Base-by-base conservation (phyloP, 2,113 vertebrate species). In the Candoia aspera region DNA sequence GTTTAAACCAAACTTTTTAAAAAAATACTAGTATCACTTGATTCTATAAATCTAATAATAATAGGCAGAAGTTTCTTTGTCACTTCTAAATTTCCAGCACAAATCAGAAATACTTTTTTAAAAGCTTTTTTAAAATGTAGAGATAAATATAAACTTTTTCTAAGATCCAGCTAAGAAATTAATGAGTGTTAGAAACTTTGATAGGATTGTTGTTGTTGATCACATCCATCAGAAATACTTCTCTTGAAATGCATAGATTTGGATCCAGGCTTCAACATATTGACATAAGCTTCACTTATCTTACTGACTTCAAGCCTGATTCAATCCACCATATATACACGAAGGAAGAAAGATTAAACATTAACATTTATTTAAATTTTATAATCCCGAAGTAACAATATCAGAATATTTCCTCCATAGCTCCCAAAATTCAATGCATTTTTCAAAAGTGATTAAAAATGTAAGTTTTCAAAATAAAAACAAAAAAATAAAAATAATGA, bases 401-500 rank as follows among this genome's bases (percentile, higher is more conserved):
- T 23, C 17, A 33, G 37, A n/a, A 29, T n/a, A 79, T 73, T 68
- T 53, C 11, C 8, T 46, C 24, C 88, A 53, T 8, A 62, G 5
- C 59, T 3, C 26, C 87, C 60, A 68, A 89, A 64, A n/a, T 10
- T 68, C 24, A 53, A 68, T 89, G 6, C 13, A 89, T 89, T 42
- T 64, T 64, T 88, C 8, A n/a, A n/a, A 89, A 64, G 21, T 21
- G 37, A 2, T 15, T 60, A 89, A 2, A 55, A 17, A 68, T 89
- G 87, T 26, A 64, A 13, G 10, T 3, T 64, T n/a, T 68, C 92
- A 42, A 37, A 84, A 62, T 84, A 94, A 90, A 89, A 42, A 42
- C 33, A 84, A 62, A 42, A 42, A 37, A 84, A 62, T 84, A 94
- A 90, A 89, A 92, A 88, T 94, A 90, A 93, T 62, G 91, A 93